Base-by-base conservation (phyloP, 2,888 invertebrate species). In the Platycheirus albimanus region DNA sequence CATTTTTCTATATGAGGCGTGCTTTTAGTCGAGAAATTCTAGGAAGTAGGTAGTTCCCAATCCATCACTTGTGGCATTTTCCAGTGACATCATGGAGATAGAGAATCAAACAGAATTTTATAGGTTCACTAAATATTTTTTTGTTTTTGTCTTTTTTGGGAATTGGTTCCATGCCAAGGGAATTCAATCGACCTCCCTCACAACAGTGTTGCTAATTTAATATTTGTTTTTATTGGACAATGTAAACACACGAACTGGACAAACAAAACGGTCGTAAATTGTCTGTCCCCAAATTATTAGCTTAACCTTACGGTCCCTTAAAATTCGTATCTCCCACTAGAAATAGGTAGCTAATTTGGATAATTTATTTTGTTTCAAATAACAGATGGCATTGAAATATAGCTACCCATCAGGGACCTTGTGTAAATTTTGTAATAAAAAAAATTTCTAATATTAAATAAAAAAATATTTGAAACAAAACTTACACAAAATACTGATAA, bases 141-240 rank as follows among this genome's bases (percentile, higher is more conserved):
- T n/a, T 38, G 1, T n/a, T 33, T 13, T n/a, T n/a, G n/a, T n/a
- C n/a, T n/a, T n/a, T n/a, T n/a, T n/a, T n/a, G n/a, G 28, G 15
- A 43, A 36, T 67, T 69, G 75, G 69, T 61, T 52, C 24, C 24
- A 45, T 61, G 69, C 52, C 75, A 61, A 52, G 30, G 43, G 24
- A 38, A 56, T 20, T 41, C 15, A 56, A 20, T 74, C 28, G 43
- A 33, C 33, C 58, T 24, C 41, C 54, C 43, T 49, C 41, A 20
- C 41, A 24, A 13, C n/a, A 6, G 38, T 13, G 36, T 33, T 20
- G 43, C 36, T 47, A 51, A 58, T 69, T 51, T 43, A 61, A 61
- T 67, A 15, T 28, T 61, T 43, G 41, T 17, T 33, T 41, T 61
- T 30, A n/a, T 20, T 61, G 61, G 7, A 5, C n/a, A 28, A 45